Evolutionary conservation across 2,888 invertebrate genomes (phyloP).

Genomic region (Lasius platythorax): DNA sequence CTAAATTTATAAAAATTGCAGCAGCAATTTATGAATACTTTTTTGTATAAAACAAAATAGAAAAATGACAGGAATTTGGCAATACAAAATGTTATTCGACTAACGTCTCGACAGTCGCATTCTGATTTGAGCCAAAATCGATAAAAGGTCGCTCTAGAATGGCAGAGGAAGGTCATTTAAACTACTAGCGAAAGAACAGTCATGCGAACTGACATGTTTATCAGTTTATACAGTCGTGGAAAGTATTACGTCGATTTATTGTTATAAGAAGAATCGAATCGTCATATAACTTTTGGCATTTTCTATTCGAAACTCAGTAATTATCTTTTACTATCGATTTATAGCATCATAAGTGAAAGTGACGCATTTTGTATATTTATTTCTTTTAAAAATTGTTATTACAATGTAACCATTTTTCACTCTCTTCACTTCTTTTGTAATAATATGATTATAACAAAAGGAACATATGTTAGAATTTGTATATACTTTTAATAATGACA

Average conservation of each 20-base stretch:
- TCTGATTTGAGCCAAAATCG: slow-evolving; percentile 71
- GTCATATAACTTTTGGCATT: not conserved
- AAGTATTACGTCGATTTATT: not conserved
- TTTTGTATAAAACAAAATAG: not conserved
- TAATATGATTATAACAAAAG: not conserved
- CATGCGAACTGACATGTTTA: slow-evolving; percentile 33
- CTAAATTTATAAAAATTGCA: not conserved
- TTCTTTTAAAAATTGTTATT: not conserved
- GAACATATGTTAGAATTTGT: not conserved
- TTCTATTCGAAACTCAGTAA: not conserved
- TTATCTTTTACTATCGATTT: not conserved
- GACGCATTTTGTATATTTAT: not conserved
- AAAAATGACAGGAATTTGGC: slow-evolving; percentile 61
- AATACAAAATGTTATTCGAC: slow-evolving; percentile 52
- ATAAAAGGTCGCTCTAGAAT: slow-evolving; percentile 59
- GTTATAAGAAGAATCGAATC: not conserved
- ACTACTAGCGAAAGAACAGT: slow-evolving; percentile 33
- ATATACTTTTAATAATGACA: not conserved
- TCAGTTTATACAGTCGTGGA: slow-evolving; percentile 21
- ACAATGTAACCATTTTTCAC: too few relatives aligned
- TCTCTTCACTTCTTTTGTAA: not conserved
- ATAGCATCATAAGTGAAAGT: not conserved
- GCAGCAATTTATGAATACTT: slow-evolving; percentile 5
- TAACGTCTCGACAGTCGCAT: slow-evolving; percentile 51
- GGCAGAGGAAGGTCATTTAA: slow-evolving; percentile 58